Conservation (phyloP, 2,888 invertebrate species). For the Masnerella sp. region DNA sequence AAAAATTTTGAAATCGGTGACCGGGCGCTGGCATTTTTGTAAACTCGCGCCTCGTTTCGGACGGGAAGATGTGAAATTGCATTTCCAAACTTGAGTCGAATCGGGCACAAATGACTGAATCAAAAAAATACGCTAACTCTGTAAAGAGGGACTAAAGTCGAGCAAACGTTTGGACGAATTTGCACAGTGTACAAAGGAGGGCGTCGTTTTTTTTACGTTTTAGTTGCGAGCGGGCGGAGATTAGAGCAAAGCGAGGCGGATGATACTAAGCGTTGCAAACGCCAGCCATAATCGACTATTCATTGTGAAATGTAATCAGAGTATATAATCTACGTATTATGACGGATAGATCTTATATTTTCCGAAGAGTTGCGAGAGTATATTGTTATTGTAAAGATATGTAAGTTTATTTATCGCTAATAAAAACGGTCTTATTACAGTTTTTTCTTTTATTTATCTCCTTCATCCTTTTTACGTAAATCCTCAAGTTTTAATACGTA, state of each 20-base stretch:
- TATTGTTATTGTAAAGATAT: slow-evolving; percentile 77
- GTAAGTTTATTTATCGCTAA: slow-evolving; percentile 78
- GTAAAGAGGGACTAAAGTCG: neutral
- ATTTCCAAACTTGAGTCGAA: slow-evolving; percentile 45
- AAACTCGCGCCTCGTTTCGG: neutral
- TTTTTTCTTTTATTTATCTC: too few relatives aligned
- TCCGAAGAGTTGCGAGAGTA: slow-evolving; percentile 74
- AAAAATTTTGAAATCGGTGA: slow-evolving; percentile 1
- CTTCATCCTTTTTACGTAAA: too few relatives aligned
- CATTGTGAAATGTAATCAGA: slow-evolving; percentile 46
- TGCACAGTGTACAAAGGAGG: slow-evolving; percentile 38
- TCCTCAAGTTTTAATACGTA: too few relatives aligned
- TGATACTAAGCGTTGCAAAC: slow-evolving; percentile 35
- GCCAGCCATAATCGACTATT: slow-evolving; percentile 43
- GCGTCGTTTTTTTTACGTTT: slow-evolving; percentile 31
- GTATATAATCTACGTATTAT: slow-evolving; percentile 67
- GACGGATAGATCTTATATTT: slow-evolving; percentile 75
- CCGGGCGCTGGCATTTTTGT: slow-evolving; percentile 10
- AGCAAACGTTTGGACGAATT: neutral
- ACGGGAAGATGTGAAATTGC: slow-evolving; percentile 8
- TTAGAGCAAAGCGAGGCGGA: slow-evolving; percentile 28
- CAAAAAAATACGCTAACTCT: slow-evolving; percentile 33
- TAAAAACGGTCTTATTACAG: slow-evolving; percentile 72
- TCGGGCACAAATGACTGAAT: slow-evolving; percentile 55
- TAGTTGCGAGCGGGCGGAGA: slow-evolving; percentile 12